These are phyloP conservation scores for Panthera uncia DNA, from an alignment of 2,113 vertebrate genomes.

Conservation along the genomic window DNA sequence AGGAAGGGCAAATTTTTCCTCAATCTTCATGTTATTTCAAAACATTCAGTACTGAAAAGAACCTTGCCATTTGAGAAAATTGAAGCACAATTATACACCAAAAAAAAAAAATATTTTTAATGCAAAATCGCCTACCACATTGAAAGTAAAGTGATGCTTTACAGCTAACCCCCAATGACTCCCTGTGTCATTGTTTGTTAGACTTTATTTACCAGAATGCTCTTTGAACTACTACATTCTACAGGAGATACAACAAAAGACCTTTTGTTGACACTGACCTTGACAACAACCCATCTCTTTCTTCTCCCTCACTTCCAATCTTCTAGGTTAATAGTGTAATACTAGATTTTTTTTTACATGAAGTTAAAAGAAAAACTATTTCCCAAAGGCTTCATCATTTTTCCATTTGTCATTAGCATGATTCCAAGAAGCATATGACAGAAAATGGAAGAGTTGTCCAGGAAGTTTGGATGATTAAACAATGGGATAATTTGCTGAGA, in stretches of 20 bases:
- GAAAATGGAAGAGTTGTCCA: background rate
- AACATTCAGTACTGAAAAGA: background rate
- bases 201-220: background rate
- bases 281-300: background rate
- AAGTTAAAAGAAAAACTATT: background rate
- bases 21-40: slow-evolving; percentile 17
- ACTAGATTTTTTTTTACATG: background rate
- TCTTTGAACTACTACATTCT: background rate
- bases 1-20: background rate
- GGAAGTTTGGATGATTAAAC: background rate
- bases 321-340: background rate
- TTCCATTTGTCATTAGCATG: background rate
- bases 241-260: background rate
- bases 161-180: background rate
- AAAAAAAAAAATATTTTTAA: background rate
- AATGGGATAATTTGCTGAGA: background rate
- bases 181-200: background rate
- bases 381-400: background rate
- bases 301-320: background rate
- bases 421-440: background rate
- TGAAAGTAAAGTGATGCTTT: background rate
- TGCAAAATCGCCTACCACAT: background rate
- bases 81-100: background rate
- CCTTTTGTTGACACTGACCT: background rate
- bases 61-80: background rate